Evolutionary conservation across 2,888 invertebrate species (phyloP).

Genomic region (Tetragonisca angustula): DNA sequence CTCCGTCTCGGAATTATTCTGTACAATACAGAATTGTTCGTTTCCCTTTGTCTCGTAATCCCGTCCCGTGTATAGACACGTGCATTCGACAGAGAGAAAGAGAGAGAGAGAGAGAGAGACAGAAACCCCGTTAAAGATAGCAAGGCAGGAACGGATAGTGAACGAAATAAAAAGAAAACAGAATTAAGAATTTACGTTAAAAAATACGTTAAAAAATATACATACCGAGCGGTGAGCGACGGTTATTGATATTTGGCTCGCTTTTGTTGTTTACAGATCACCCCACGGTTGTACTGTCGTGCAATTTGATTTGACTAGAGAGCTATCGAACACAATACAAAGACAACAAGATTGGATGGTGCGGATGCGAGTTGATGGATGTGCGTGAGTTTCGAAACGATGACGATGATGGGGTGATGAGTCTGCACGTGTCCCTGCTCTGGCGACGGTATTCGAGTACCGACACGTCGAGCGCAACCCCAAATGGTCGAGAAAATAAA

Average conservation of each 20-base stretch:
- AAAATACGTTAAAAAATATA: conserved; percentile 3
- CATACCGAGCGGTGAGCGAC: conserved; percentile 54
- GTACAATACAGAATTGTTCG: conserved; percentile 19
- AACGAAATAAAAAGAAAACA: conserved; percentile 10
- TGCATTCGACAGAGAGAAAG: conserved; percentile 2
- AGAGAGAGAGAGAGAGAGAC: too few relatives aligned
- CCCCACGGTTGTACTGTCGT: conserved; percentile 82
- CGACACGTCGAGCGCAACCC: conserved; percentile 68
- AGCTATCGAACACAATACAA: conserved; percentile 83
- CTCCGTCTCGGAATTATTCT: neutral
- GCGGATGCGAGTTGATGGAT: conserved; percentile 83
- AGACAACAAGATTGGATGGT: conserved; percentile 84
- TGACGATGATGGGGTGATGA: conserved; percentile 75
- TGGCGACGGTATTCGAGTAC: conserved; percentile 73
- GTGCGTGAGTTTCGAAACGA: conserved; percentile 82
- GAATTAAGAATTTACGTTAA: neutral
- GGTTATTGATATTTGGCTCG: conserved; percentile 77
- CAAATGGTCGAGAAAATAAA: conserved; percentile 62
- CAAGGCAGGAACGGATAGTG: conserved; percentile 9
- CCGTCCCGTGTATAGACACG: conserved; percentile 24
- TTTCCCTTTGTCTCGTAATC: conserved; percentile 13
- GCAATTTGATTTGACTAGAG: conserved; percentile 83
- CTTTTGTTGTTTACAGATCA: conserved; percentile 83
- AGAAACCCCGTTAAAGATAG: conserved; percentile 4
- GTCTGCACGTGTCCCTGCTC: conserved; percentile 79